phyloP scores from a whole-genome alignment of 1,140 invertebrate genomes.

The Sitophilus oryzae region DNA sequence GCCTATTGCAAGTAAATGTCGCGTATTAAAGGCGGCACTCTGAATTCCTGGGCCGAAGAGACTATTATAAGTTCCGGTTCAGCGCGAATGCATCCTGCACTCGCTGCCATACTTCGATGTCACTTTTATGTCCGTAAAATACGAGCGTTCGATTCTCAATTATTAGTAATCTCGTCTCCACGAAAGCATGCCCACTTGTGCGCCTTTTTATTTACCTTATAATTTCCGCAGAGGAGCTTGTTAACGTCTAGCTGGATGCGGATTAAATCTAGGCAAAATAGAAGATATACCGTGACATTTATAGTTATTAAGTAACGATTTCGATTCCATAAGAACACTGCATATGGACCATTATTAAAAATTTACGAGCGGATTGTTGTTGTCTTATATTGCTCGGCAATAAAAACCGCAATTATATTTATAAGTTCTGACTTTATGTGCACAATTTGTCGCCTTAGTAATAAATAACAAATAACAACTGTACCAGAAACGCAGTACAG shows the following conservation, averaged over 20 bases:
- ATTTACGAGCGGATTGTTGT: too few species aligned
- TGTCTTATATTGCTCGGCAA: too few species aligned
- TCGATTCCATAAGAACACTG: too few species aligned
- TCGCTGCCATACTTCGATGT: constrained; percentile 19
- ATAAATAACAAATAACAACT: too few species aligned
- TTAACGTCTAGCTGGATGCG: neutral
- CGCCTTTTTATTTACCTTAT: constrained; percentile 10
- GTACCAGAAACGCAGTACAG: too few species aligned
- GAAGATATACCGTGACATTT: neutral
- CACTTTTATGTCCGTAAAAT: constrained; percentile 21
- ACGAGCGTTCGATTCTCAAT: constrained; percentile 20
- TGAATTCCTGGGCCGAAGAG: constrained; percentile 12
- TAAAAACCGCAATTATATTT: too few species aligned
- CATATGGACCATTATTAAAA: too few species aligned
- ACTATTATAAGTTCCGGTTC: constrained; percentile 19
- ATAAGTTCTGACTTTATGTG: too few species aligned
- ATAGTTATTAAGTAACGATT: neutral
- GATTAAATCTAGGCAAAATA: neutral
- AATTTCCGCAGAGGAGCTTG: constrained; percentile 4
- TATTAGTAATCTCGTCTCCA: constrained; percentile 12
- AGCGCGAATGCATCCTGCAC: constrained; percentile 20
- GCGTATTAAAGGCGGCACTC: constrained; percentile 9
- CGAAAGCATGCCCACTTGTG: constrained; percentile 10
- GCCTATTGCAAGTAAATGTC: constrained; percentile 11
- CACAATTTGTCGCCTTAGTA: too few species aligned